Evolutionary conservation across 2,888 invertebrate genomes (phyloP).

Genomic region (Drosophila cognata): DNA sequence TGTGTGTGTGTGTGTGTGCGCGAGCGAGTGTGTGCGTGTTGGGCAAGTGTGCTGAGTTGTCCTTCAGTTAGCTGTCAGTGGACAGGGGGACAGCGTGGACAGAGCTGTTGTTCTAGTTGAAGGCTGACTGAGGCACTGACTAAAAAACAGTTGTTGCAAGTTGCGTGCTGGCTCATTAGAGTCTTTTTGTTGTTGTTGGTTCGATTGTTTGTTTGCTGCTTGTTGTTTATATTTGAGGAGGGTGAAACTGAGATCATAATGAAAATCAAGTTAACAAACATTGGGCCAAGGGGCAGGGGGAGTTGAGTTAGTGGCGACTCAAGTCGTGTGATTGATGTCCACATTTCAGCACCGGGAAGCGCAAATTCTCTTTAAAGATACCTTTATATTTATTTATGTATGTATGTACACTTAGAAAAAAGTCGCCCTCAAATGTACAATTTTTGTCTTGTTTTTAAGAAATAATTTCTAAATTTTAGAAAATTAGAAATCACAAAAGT

Average conservation of each 20-base stretch:
- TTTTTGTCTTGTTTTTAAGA: too few species aligned
- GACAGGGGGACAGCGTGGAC: constrained; percentile 21
- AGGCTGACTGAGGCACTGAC: constrained; percentile 27
- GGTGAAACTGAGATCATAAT: constrained; percentile 40
- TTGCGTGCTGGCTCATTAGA: constrained; percentile 73
- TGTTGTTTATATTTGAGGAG: constrained; percentile 12
- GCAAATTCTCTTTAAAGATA: constrained; percentile 51
- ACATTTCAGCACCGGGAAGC: constrained; percentile 73
- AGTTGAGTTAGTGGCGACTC: constrained; percentile 3
- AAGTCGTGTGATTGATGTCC: constrained; percentile 73
- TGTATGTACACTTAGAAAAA: neutral
- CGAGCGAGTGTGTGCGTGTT: constrained; percentile 43
- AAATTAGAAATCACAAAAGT: neutral
- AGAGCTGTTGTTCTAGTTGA: neutral
- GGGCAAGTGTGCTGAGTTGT: constrained; percentile 64
- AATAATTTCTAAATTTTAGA: neutral
- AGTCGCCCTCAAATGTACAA: too few species aligned
- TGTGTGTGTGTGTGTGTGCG: constrained; percentile 41
- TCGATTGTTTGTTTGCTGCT: constrained; percentile 32
- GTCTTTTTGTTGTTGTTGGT: constrained; percentile 25
- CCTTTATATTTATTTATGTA: neutral
- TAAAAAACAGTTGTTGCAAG: constrained; percentile 47
- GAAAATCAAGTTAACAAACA: constrained; percentile 56
- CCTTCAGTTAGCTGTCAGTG: constrained; percentile 73
- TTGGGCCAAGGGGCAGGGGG: neutral